These are phyloP conservation scores for Macrostomum cliftonense DNA, from an alignment of 2,888 invertebrate genomes.

Conservation along the genomic window DNA sequence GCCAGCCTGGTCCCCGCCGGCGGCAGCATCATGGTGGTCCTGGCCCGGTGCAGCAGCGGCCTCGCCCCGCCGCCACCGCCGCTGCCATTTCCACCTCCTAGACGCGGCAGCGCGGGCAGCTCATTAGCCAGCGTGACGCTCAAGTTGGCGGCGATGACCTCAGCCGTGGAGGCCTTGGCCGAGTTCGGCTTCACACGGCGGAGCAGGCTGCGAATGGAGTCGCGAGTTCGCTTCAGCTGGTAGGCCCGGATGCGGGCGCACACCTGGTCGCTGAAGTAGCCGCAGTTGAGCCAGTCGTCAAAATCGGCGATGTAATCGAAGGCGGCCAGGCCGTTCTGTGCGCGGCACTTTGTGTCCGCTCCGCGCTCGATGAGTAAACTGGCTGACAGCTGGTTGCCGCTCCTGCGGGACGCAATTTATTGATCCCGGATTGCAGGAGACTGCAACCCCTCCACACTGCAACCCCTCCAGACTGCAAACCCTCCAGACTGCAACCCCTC, in stretches of 20 bases:
- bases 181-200: constrained; percentile 19
- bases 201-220: constrained; percentile 30
- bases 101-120: neutral
- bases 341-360: constrained; percentile 19
- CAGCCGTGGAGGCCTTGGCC: neutral
- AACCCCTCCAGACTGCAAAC: too few species aligned
- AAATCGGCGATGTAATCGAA: constrained; percentile 33
- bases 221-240: constrained; percentile 16
- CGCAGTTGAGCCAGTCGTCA: constrained; percentile 35
- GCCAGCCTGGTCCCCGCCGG: neutral
- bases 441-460: too few species aligned
- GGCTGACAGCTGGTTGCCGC: constrained; percentile 28
- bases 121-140: constrained; percentile 4
- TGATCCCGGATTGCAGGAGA: too few species aligned
- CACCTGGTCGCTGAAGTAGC: constrained; percentile 29
- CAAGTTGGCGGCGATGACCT: neutral
- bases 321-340: constrained; percentile 29
- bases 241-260: constrained; percentile 30
- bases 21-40: neutral
- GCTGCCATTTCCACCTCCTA: neutral
- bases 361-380: constrained; percentile 24
- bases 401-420: neutral
- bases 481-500: too few species aligned
- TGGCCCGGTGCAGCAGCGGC: neutral
- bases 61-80: neutral